Evolutionary conservation across 2,797 vertebrate species (phyloP).

Genomic region (Furcifer pardalis): DNA sequence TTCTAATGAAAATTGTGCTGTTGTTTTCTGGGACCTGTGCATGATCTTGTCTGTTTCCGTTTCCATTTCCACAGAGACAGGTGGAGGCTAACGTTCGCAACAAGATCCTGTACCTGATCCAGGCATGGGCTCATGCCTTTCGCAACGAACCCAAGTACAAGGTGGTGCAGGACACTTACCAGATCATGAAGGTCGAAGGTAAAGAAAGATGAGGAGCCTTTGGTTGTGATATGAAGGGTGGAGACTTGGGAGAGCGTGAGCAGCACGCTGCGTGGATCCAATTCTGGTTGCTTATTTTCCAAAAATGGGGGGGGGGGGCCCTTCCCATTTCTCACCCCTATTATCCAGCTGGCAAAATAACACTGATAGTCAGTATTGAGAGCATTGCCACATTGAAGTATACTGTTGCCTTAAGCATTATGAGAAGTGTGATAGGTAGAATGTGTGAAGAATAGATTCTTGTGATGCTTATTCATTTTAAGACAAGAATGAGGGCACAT

Average conservation of each 20-base stretch:
- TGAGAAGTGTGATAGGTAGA: not conserved
- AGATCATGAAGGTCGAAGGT: conserved; percentile 99
- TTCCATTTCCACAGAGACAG: conserved; percentile 79
- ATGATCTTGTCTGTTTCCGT: conserved; percentile 3
- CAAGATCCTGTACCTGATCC: conserved; percentile 96
- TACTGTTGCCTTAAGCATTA: not conserved
- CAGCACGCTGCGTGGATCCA: not conserved
- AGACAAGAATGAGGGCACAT: not conserved
- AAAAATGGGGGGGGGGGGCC: not conserved
- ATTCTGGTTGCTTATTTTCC: not conserved
- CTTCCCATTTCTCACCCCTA: not conserved
- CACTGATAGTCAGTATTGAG: not conserved
- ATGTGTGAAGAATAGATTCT: not conserved
- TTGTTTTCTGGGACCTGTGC: not conserved
- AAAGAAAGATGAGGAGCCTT: conserved; percentile 36
- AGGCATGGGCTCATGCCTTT: conserved; percentile 97
- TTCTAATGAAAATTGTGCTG: accelerated
- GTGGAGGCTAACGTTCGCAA: conserved; percentile 93
- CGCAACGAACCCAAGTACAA: conserved; percentile 99
- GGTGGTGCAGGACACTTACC: conserved; percentile 98
- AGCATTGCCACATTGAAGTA: not conserved
- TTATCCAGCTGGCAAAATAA: not conserved
- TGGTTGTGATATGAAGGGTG: not conserved
- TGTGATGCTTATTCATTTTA: not conserved
- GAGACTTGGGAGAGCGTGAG: not conserved